Evolutionary conservation across 2,113 vertebrate genomes (phyloP).

Genomic region (Macquaria ambigua): DNA sequence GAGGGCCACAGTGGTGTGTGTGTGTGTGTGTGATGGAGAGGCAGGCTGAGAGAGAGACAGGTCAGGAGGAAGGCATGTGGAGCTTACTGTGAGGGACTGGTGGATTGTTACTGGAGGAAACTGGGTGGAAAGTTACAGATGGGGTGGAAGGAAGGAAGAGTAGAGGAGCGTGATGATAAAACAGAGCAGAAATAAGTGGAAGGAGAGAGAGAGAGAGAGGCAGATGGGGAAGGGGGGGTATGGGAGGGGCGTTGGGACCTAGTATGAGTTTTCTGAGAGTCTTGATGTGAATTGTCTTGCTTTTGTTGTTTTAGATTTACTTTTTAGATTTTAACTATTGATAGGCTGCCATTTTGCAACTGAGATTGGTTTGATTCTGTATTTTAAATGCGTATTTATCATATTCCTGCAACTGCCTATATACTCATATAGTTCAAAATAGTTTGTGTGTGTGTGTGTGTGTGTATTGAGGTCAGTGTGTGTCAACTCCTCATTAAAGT

Average conservation of each 20-base stretch:
- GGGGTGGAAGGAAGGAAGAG: conserved; percentile 45
- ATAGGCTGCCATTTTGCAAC: not conserved
- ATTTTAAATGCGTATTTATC: not conserved
- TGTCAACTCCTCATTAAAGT: conserved; percentile 71
- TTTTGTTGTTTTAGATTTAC: conserved; percentile 1
- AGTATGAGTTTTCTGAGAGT: conserved; percentile 27
- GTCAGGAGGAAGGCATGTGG: conserved; percentile 7
- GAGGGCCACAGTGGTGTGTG: conserved; percentile 34
- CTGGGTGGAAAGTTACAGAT: conserved; percentile 49
- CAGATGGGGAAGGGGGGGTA: conserved; percentile 51
- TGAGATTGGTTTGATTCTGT: not conserved
- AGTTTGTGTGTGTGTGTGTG: conserved; percentile 38
- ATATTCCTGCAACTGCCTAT: not conserved
- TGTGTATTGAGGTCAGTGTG: conserved; percentile 68
- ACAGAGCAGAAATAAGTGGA: conserved; percentile 49
- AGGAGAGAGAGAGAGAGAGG: conserved; percentile 23
- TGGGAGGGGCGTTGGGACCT: conserved; percentile 64
- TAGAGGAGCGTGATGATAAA: conserved; percentile 45
- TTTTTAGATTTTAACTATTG: not conserved
- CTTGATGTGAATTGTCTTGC: not conserved
- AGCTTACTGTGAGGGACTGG: conserved; percentile 15
- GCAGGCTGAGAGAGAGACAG: not conserved
- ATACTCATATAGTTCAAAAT: not conserved
- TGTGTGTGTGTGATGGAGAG: conserved; percentile 21
- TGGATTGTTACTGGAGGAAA: conserved; percentile 40